These are phyloP conservation scores for Edolisoma coerulescens DNA, from an alignment of 2,113 vertebrate genomes.

Conservation along the genomic window DNA sequence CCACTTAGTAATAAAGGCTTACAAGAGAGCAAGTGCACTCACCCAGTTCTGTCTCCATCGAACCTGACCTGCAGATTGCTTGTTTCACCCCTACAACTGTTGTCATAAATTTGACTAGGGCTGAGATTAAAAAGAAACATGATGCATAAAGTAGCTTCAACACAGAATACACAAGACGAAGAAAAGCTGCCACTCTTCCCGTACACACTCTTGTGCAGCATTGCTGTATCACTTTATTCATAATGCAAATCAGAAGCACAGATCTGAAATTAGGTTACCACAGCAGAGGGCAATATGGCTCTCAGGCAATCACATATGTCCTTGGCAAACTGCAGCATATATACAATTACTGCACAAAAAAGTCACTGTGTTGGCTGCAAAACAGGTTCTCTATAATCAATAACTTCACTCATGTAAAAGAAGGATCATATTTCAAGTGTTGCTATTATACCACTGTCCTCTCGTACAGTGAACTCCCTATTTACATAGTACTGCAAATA, in stretches of 20 bases:
- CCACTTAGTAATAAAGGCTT: constrained; percentile 65
- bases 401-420: constrained; percentile 5
- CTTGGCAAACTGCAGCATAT: constrained; percentile 40
- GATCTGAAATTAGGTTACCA: constrained; percentile 61
- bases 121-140: constrained; percentile 64
- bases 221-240: constrained; percentile 57
- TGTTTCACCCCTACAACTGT: constrained; percentile 36
- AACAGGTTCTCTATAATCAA: not conserved
- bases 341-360: constrained; percentile 23
- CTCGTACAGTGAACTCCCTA: not conserved
- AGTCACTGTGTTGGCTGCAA: not conserved
- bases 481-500: not conserved
- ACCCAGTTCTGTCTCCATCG: constrained; percentile 59
- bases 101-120: constrained; percentile 67
- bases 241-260: constrained; percentile 63
- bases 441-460: not conserved
- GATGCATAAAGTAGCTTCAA: constrained; percentile 43
- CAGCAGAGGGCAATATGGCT: constrained; percentile 56
- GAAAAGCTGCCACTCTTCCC: constrained; percentile 43
- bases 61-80: constrained; percentile 69
- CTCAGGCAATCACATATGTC: constrained; percentile 35
- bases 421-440: not conserved
- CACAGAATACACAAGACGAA: not conserved
- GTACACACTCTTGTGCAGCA: not conserved
- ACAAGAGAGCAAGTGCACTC: constrained; percentile 66